Conservation (phyloP, 2,113 vertebrate genomes). For the Himantopus leucocephalus region DNA sequence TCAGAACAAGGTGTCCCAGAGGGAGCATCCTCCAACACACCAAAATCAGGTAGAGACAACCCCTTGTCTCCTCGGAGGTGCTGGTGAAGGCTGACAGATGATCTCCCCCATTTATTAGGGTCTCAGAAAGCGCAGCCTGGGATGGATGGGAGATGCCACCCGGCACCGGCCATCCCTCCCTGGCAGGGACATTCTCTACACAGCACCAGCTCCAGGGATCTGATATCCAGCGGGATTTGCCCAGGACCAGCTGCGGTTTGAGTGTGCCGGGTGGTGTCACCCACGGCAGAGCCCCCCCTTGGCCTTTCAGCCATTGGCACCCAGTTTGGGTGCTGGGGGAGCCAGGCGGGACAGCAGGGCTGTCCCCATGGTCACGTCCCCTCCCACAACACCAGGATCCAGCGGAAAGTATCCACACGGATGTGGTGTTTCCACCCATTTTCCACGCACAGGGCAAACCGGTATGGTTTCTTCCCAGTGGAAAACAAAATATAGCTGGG, state of each 20-base stretch:
- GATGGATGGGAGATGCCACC: too few species aligned
- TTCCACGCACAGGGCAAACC: not conserved
- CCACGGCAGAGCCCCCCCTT: not conserved
- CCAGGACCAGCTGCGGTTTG: too few species aligned
- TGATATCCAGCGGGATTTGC: not conserved
- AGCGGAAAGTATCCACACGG: fast-evolving
- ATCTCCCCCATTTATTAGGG: not conserved
- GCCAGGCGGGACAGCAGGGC: not conserved
- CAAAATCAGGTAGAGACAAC: fast-evolving
- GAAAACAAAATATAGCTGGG: not conserved
- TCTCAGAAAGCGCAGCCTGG: not conserved
- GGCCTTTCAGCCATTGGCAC: not conserved
- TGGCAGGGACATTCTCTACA: too few species aligned
- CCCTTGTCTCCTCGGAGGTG: fast-evolving
- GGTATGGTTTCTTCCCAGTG: not conserved
- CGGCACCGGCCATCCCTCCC: not conserved
- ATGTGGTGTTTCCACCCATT: not conserved
- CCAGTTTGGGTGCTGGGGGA: not conserved
- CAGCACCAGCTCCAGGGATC: fast-evolving
- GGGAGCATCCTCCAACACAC: not conserved
- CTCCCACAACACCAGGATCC: not conserved
- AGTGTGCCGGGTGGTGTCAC: not conserved
- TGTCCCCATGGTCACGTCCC: not conserved
- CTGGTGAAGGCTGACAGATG: fast-evolving
- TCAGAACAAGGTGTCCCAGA: fast-evolving